Percentiles rank a stretch among this genome's conserved stretches.
Evolutionary conservation across 2,113 vertebrate species (phyloP).

Genomic region (Dicrurus megarhynchus): DNA sequence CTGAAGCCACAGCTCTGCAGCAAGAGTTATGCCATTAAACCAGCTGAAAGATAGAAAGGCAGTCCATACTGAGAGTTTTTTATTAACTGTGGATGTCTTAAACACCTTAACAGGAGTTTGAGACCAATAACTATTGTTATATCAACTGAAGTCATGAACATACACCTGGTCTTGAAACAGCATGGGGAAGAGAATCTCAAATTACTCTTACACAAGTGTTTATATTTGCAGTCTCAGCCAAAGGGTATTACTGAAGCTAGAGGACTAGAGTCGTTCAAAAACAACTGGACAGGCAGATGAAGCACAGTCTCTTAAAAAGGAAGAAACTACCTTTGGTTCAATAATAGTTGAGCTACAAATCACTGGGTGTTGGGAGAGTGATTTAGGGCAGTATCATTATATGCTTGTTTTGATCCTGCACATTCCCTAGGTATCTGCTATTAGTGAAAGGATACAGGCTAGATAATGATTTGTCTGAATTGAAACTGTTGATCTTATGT

Average conservation of each 20-base stretch:
- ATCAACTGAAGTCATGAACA: background rate
- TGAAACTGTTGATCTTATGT: background rate
- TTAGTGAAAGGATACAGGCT: background rate
- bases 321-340: background rate
- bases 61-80: background rate
- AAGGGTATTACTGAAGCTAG: background rate
- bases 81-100: background rate
- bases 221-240: background rate
- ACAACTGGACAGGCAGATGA: background rate
- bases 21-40: background rate
- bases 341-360: background rate
- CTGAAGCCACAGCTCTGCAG: background rate
- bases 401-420: background rate
- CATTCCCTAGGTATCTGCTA: background rate
- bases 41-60: background rate
- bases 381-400: background rate
- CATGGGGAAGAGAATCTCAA: background rate
- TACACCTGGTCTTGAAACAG: background rate
- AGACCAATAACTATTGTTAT: background rate
- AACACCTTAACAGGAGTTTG: background rate
- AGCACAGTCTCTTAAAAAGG: background rate
- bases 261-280: background rate
- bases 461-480: background rate
- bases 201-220: background rate
- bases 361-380: background rate